Evolutionary conservation across 2,797 vertebrate genomes (phyloP).

Genomic region (Manis pentadactyla): DNA sequence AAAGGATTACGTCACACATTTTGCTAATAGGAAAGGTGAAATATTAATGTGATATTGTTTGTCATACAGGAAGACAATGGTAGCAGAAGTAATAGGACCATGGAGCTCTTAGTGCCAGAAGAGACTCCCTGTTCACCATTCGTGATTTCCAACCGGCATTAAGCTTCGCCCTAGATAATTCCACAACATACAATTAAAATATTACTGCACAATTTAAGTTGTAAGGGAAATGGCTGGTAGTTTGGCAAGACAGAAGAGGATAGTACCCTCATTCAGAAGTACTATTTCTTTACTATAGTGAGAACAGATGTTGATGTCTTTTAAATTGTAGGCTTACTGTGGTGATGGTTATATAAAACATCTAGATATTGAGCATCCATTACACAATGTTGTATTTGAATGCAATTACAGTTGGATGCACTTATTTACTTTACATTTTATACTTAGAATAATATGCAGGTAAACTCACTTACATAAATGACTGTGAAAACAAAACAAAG

Average conservation of each 20-base stretch:
- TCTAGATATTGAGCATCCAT: conserved; percentile 1
- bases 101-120: conserved; percentile 17
- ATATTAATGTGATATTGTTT: conserved; percentile 69
- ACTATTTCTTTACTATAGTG: neutral
- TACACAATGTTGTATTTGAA: conserved; percentile 11
- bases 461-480: conserved; percentile 54
- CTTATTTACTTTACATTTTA: conserved; percentile 64
- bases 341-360: conserved; percentile 27
- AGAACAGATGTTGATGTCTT: conserved; percentile 22
- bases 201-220: conserved; percentile 44
- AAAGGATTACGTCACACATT: conserved; percentile 70
- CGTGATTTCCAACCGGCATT: conserved; percentile 55
- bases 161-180: conserved; percentile 62
- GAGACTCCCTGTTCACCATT: conserved; percentile 46
- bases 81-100: conserved; percentile 63
- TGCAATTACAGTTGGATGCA: neutral
- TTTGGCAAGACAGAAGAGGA: conserved; percentile 20
- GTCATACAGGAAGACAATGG: conserved; percentile 37
- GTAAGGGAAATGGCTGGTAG: conserved; percentile 38
- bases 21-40: conserved; percentile 67
- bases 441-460: conserved; percentile 33
- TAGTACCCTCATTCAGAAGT: conserved; percentile 33
- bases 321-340: conserved; percentile 50
- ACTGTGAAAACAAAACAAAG: conserved; percentile 50
- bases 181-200: conserved; percentile 55